A percentile compares a stretch with the other conserved stretches of the same genome.
Evolutionary conservation across 2,888 invertebrate species (phyloP).

Genomic region (Achlya flavicornis): DNA sequence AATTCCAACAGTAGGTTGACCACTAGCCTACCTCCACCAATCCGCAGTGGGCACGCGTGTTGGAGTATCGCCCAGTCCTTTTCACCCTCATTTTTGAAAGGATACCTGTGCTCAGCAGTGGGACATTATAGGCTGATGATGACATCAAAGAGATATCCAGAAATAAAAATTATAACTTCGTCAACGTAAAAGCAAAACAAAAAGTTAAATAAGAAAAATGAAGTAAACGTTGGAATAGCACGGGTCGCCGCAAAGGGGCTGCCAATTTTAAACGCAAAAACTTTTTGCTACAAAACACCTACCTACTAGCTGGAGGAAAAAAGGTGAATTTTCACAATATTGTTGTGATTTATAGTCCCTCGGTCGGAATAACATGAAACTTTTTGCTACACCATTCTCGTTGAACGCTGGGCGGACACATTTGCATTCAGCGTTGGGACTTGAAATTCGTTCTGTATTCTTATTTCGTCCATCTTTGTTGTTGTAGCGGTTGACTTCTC

Average conservation of each 20-base stretch:
- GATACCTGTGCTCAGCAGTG: too few relatives aligned
- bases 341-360: constrained; percentile 61
- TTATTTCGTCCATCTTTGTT: constrained; percentile 10
- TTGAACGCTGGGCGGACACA: constrained; percentile 29
- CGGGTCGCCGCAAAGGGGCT: constrained; percentile 51
- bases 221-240: constrained; percentile 28
- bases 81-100: too few relatives aligned
- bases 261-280: constrained; percentile 63
- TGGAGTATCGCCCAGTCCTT: too few relatives aligned
- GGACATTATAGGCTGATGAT: too few relatives aligned
- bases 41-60: too few relatives aligned
- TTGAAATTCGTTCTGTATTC: constrained; percentile 28
- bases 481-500: constrained; percentile 7
- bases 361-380: constrained; percentile 38
- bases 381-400: constrained; percentile 44
- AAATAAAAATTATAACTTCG: too few relatives aligned
- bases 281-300: constrained; percentile 38
- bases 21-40: too few relatives aligned
- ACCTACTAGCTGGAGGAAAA: constrained; percentile 27
- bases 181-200: constrained; percentile 22
- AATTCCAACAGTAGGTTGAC: too few relatives aligned
- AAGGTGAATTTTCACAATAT: constrained; percentile 63
- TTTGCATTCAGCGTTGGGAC: constrained; percentile 42
- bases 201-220: constrained; percentile 32
- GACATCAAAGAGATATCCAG: too few relatives aligned